Base-by-base conservation (phyloP, 2,888 invertebrate species). In the Phengaris alcon region DNA sequence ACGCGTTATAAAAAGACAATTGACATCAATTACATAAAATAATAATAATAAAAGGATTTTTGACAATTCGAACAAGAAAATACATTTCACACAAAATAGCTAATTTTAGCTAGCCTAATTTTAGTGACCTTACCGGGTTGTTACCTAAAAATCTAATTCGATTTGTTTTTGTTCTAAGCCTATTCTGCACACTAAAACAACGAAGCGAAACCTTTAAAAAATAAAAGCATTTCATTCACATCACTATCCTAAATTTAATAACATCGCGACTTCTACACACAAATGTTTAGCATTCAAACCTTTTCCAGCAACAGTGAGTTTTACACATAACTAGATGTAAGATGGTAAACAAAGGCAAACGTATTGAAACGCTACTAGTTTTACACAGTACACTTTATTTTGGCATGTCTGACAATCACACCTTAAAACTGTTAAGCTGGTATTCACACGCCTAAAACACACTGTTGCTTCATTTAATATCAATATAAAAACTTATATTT, bases 181-280 rank as follows among this genome's bases (percentile, higher is more conserved):
- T 46, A 68, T 68, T 75, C 74, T 54, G 35, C 35, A 35, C 10
- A 64, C 70, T 78, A 79, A 83, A 82, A 75, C 85, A 83, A 88
- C 88, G 88, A 88, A 86, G 87, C 86, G 82, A 81, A 82, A 84
- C 81, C 83, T 76, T 79, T 82, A 82, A 85, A 86, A 82, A 90
- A 85, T 86, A 87, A 86, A 91, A 91, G 91, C 90, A 85, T 88
- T 83, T 85, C 90, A 90, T 88, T 88, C 89, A 86, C 91, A 84
- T 86, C 84, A 85, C 84, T 83, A 85, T 86, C 81, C 82, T 80
- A 84, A 83, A 81, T 81, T 82, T 82, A 79, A 82, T 83, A 85
- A 77, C 79, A 75, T 74, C 77, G 68, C 75, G 84, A 84, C 80
- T 82, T 85, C 85, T 80, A 80, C 85, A 87, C 80, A 82, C 84